Conservation (phyloP, 2,797 vertebrate genomes). For the Trichosurus vulpecula region DNA sequence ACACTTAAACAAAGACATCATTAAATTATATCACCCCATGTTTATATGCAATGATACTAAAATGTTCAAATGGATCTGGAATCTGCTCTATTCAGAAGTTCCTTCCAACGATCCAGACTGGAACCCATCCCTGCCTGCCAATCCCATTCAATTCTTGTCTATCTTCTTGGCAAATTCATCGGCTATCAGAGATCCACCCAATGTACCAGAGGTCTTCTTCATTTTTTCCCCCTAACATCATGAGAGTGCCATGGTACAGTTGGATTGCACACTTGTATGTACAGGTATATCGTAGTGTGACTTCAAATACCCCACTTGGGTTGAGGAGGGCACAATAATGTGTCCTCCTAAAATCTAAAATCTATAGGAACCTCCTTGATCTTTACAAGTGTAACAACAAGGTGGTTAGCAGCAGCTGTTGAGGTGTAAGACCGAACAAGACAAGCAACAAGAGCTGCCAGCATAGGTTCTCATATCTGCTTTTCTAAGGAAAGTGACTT, state of each 20-base stretch:
- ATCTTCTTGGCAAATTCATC: neutral
- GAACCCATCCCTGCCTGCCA: neutral
- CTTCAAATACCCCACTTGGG: neutral
- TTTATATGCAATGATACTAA: slow-evolving; percentile 49
- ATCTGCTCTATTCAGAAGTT: neutral
- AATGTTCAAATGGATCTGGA: slow-evolving; percentile 19
- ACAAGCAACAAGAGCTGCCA: too few species aligned
- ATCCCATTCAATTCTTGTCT: neutral
- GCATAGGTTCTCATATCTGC: too few species aligned
- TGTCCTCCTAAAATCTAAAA: slow-evolving; percentile 19
- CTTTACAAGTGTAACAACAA: too few species aligned
- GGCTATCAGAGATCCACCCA: neutral
- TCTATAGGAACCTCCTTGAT: neutral
- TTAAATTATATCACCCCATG: slow-evolving; percentile 51
- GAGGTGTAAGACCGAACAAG: too few species aligned
- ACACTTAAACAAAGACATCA: slow-evolving; percentile 43
- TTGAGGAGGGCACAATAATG: slow-evolving; percentile 29
- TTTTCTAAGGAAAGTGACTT: too few species aligned
- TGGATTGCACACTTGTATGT: neutral
- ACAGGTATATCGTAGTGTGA: neutral
- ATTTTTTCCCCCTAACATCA: neutral
- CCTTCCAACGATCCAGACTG: neutral
- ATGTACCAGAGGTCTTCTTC: neutral
- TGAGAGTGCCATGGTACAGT: neutral
- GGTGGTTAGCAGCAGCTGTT: too few species aligned